These are phyloP conservation scores for Pterostichus niger DNA, from an alignment of 2,888 invertebrate species.

Conservation along the genomic window DNA sequence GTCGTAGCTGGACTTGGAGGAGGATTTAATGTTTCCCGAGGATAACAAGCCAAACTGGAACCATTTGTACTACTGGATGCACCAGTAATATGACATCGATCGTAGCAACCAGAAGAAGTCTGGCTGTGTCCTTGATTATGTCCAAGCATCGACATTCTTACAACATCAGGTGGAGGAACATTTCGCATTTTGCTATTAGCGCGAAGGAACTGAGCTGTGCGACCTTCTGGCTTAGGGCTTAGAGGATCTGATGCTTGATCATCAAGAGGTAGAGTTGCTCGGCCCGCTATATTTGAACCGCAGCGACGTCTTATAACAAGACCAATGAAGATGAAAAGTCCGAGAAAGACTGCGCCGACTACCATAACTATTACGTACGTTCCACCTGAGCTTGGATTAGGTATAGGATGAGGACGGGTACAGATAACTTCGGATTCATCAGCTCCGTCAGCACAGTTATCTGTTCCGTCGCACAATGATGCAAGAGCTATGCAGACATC, in stretches of 20 bases:
- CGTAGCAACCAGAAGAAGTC: constrained; percentile 83
- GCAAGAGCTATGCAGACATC: constrained; percentile 85
- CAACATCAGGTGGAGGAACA: constrained; percentile 77
- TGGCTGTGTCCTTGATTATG: constrained; percentile 79
- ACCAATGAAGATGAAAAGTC: background rate
- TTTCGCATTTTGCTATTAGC: constrained; percentile 74
- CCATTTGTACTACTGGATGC: constrained; percentile 85
- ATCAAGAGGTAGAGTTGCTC: constrained; percentile 73
- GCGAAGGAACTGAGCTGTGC: constrained; percentile 72
- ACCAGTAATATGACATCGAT: constrained; percentile 83
- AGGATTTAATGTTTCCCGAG: constrained; percentile 93
- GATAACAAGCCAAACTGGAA: constrained; percentile 81
- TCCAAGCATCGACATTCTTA: constrained; percentile 84
- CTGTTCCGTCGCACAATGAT: constrained; percentile 87
- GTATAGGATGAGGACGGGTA: constrained; percentile 70
- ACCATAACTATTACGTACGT: constrained; percentile 41
- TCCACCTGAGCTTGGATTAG: constrained; percentile 64
- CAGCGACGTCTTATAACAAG: constrained; percentile 62
- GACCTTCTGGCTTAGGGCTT: constrained; percentile 78
- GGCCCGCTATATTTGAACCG: constrained; percentile 48
- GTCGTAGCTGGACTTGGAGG: constrained; percentile 94
- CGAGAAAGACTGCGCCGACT: constrained; percentile 17
- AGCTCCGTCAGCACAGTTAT: constrained; percentile 89
- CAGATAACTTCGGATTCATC: constrained; percentile 87
- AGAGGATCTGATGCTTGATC: constrained; percentile 85